phyloP scores from a whole-genome alignment of 1,140 invertebrate genomes.

The Drosophila oshimai region DNA sequence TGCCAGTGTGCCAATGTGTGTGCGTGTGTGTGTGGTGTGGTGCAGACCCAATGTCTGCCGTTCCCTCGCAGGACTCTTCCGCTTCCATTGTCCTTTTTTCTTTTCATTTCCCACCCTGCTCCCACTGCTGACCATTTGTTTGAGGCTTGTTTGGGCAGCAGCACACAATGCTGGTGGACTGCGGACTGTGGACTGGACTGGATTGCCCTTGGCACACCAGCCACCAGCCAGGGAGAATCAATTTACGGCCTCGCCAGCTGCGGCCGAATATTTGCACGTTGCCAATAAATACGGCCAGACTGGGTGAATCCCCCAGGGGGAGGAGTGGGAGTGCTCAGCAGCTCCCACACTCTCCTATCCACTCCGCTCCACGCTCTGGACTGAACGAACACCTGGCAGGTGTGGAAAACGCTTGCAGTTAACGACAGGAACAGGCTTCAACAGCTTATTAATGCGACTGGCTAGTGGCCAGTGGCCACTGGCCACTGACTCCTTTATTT shows the following conservation, averaged over 20 bases:
- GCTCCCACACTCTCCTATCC: not conserved
- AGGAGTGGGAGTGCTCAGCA: not conserved
- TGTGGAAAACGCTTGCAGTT: constrained; percentile 47
- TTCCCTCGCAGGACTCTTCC: not conserved
- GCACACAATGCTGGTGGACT: constrained; percentile 3
- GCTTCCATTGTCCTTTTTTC: constrained; percentile 13
- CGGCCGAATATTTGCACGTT: constrained; percentile 32
- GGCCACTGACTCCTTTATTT: not conserved
- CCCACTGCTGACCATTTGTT: constrained; percentile 13
- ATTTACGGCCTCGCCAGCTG: constrained; percentile 12
- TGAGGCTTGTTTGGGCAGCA: constrained; percentile 12
- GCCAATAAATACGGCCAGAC: constrained; percentile 7
- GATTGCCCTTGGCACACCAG: too few species aligned
- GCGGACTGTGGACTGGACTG: too few species aligned
- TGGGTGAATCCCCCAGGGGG: not conserved
- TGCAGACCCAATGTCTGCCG: constrained; percentile 7
- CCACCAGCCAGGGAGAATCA: not conserved
- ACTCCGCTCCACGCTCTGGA: not conserved
- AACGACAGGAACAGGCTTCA: constrained; percentile 51
- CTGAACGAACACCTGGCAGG: not conserved
- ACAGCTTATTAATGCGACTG: constrained; percentile 53
- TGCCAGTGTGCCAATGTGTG: too few species aligned
- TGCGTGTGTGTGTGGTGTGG: too few species aligned
- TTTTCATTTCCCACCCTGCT: not conserved
- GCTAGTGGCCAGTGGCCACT: not conserved